These are phyloP conservation scores for Gymnopithys bicolor DNA, from an alignment of 2,797 vertebrate species.

Conservation along the genomic window DNA sequence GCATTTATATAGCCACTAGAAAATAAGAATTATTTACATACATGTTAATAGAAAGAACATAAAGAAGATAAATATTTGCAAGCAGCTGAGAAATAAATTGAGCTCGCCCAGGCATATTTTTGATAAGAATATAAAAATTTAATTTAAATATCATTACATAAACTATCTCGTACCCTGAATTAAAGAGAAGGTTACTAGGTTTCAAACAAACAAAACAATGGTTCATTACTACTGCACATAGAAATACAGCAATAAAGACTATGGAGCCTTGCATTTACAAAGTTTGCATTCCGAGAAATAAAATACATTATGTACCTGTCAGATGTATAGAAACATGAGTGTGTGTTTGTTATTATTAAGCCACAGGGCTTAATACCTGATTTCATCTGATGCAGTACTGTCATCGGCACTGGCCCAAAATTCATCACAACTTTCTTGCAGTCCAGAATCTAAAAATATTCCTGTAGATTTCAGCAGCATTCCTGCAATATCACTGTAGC, in stretches of 20 bases:
- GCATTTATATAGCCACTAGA: background rate
- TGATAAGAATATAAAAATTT: background rate
- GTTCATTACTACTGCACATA: background rate
- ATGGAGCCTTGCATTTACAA: background rate
- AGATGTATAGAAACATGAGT: background rate
- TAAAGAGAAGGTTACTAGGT: background rate
- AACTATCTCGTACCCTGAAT: background rate
- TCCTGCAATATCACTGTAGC: slow-evolving; percentile 92
- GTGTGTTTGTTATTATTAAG: background rate
- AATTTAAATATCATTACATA: background rate
- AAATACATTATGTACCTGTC: background rate
- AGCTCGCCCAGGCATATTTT: background rate
- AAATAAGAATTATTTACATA: background rate
- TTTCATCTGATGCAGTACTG: slow-evolving; percentile 92
- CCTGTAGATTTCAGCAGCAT: slow-evolving; percentile 98
- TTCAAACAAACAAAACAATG: background rate
- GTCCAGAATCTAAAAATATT: slow-evolving; percentile 90
- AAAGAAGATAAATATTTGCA: background rate
- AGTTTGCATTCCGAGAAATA: background rate
- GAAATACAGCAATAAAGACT: background rate
- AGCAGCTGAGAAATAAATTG: background rate
- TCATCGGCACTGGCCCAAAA: slow-evolving; percentile 94
- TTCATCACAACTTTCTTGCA: slow-evolving; percentile 91
- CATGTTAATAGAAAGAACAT: background rate
- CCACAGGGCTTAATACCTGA: slow-evolving; percentile 80